Percentiles rank a stretch among this genome's conserved stretches.
Conservation (phyloP, 2,888 invertebrate genomes). For the Drosophila rellima region DNA sequence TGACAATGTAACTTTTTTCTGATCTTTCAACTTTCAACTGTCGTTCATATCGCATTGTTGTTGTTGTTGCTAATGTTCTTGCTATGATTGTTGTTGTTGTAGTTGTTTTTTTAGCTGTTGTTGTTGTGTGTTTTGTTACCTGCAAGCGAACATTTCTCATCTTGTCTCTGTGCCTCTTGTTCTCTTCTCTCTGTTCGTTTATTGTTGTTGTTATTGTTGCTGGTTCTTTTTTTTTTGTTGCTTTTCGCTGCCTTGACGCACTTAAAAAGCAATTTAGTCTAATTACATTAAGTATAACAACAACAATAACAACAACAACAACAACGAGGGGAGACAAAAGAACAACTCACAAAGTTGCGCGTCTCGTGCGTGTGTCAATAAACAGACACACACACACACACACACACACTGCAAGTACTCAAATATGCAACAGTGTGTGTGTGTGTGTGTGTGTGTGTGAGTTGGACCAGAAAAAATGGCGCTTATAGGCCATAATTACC, state of each 20-base stretch:
- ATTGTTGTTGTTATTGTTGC: conserved; percentile 12
- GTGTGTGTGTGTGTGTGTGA: conserved; percentile 22
- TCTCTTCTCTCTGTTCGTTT: conserved; percentile 21
- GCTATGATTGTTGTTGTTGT: conserved; percentile 20
- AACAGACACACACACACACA: conserved; percentile 51
- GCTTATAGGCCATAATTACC: conserved; percentile 81
- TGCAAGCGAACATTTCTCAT: conserved; percentile 14
- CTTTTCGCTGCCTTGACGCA: conserved; percentile 61
- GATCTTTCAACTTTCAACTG: conserved; percentile 42
- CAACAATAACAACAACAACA: conserved; percentile 41
- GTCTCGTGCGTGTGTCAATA: conserved; percentile 76
- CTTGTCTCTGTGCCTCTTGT: conserved; percentile 8
- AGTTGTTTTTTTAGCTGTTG: too few species aligned
- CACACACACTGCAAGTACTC: conserved; percentile 32
- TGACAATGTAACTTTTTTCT: conserved; percentile 54
- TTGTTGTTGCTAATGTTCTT: conserved; percentile 16
- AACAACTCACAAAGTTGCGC: conserved; percentile 45
- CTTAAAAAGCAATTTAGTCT: conserved; percentile 82
- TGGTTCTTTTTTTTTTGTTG: conserved; percentile 3
- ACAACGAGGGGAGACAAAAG: background rate
- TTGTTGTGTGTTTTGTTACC: conserved; percentile 19
- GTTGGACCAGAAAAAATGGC: conserved; percentile 61
- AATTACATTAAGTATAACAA: conserved; percentile 80
- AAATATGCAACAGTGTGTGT: conserved; percentile 23
- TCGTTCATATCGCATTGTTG: conserved; percentile 31